Evolutionary conservation across 2,797 vertebrate species (phyloP).

Genomic region (Spea hammondii): DNA sequence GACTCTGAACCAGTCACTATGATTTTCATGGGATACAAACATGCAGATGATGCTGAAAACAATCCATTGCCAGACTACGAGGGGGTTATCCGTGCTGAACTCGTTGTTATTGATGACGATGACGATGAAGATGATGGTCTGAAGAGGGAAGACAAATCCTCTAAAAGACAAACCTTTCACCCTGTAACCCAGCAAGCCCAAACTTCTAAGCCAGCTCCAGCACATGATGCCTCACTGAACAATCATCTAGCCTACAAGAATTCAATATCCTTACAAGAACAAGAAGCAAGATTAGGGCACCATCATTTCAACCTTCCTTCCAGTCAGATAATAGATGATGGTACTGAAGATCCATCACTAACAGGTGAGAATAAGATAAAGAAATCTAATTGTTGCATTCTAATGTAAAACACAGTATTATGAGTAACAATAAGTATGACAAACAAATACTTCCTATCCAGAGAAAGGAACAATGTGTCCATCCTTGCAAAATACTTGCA

Average conservation of each 20-base stretch:
- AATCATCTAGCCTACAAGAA: constrained; percentile 63
- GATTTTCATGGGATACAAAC: constrained; percentile 96
- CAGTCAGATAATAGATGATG: constrained; percentile 57
- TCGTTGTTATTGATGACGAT: constrained; percentile 79
- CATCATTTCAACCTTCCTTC: constrained; percentile 55
- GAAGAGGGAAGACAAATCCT: constrained; percentile 51
- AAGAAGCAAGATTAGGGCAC: constrained; percentile 71
- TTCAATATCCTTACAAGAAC: constrained; percentile 70
- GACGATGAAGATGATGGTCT: constrained; percentile 61
- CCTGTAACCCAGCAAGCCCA: constrained; percentile 76
- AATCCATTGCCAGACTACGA: constrained; percentile 69
- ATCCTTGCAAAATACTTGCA: no score
- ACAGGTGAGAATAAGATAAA: constrained; percentile 72
- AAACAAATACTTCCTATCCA: no score
- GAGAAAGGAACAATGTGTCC: no score
- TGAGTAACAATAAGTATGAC: not conserved
- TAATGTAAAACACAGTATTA: constrained; percentile 59
- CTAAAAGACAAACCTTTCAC: constrained; percentile 74
- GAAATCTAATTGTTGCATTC: constrained; percentile 68
- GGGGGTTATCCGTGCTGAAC: constrained; percentile 81
- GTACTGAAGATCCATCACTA: constrained; percentile 67
- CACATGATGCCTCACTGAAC: constrained; percentile 56
- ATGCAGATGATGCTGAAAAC: constrained; percentile 67
- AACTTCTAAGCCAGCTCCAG: constrained; percentile 72
- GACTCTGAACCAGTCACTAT: constrained; percentile 80